Conservation (phyloP, 1,140 invertebrate genomes). For the Drosophila busckii region DNA sequence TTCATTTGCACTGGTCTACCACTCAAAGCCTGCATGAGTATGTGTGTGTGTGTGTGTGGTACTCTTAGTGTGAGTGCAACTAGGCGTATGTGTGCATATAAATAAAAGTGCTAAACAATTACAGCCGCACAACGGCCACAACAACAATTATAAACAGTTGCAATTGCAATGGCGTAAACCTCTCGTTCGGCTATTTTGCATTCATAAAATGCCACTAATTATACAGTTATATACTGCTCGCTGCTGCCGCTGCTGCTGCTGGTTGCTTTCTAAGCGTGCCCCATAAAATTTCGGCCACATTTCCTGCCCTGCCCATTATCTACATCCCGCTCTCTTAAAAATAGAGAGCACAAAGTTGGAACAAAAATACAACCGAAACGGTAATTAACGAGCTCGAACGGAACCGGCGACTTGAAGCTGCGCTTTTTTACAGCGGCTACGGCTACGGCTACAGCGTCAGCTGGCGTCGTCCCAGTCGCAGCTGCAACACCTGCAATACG, state of each 20-base stretch:
- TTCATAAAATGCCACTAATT: slow-evolving; percentile 72
- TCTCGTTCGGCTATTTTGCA: slow-evolving; percentile 61
- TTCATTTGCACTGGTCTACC: slow-evolving; percentile 61
- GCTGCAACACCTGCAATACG: slow-evolving; percentile 70
- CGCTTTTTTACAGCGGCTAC: slow-evolving; percentile 31
- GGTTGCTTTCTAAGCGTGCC: slow-evolving; percentile 12
- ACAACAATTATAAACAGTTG: slow-evolving; percentile 4
- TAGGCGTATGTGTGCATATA: slow-evolving; percentile 32
- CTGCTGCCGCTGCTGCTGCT: not conserved
- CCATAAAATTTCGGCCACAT: slow-evolving; percentile 55
- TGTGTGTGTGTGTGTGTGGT: slow-evolving; percentile 13
- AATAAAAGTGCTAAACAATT: slow-evolving; percentile 37
- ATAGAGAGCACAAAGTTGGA: not conserved
- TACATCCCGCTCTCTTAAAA: slow-evolving; percentile 3
- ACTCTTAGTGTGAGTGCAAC: slow-evolving; percentile 1
- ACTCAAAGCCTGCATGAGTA: slow-evolving; percentile 39
- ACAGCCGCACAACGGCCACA: slow-evolving; percentile 21
- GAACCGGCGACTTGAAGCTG: slow-evolving; percentile 69
- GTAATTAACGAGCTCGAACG: slow-evolving; percentile 75
- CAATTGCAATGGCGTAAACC: slow-evolving; percentile 46
- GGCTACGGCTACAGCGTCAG: slow-evolving; percentile 16
- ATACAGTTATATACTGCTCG: slow-evolving; percentile 54
- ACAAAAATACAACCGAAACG: slow-evolving; percentile 43
- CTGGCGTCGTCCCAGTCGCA: slow-evolving; percentile 37
- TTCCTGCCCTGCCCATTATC: slow-evolving; percentile 56